These are phyloP conservation scores for Pantala flavescens DNA, from an alignment of 1,140 invertebrate species.

Conservation along the genomic window DNA sequence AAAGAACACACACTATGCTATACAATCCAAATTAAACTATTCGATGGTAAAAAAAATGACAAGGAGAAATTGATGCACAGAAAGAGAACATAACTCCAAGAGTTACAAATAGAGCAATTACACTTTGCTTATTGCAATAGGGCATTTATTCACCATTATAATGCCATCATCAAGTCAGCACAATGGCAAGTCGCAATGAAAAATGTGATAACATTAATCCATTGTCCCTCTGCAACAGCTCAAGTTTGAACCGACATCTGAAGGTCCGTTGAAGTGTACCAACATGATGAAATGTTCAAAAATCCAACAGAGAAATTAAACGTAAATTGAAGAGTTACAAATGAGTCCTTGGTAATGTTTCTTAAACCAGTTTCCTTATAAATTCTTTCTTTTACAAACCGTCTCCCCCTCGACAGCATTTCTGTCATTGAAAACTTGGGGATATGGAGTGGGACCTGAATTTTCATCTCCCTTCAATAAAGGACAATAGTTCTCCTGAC, in stretches of 20 bases:
- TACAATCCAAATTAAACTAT: slow-evolving; percentile 10
- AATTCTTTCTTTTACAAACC: slow-evolving; percentile 3
- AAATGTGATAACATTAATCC: background rate
- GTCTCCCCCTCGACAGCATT: slow-evolving; percentile 6
- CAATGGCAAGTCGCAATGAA: background rate
- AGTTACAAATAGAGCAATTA: slow-evolving; percentile 3
- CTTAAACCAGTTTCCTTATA: slow-evolving; percentile 3
- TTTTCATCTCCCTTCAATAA: background rate
- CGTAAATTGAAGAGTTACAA: slow-evolving; percentile 7
- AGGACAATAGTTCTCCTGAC: slow-evolving; percentile 8
- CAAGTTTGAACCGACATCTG: background rate
- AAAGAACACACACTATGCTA: slow-evolving; percentile 9
- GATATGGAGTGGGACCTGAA: slow-evolving; percentile 7
- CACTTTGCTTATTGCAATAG: background rate
- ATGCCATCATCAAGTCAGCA: background rate
- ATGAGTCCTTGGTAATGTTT: slow-evolving; percentile 9
- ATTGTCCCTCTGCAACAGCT: background rate
- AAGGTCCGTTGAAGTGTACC: background rate
- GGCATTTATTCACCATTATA: background rate
- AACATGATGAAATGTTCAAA: slow-evolving; percentile 5
- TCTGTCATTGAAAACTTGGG: background rate
- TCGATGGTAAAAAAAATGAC: slow-evolving; percentile 9
- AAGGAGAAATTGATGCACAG: slow-evolving; percentile 3
- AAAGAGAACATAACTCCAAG: slow-evolving; percentile 4
- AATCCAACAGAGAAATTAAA: slow-evolving; percentile 10